Evolutionary conservation across 2,888 invertebrate species (phyloP).

Genomic region (Dione juno): DNA sequence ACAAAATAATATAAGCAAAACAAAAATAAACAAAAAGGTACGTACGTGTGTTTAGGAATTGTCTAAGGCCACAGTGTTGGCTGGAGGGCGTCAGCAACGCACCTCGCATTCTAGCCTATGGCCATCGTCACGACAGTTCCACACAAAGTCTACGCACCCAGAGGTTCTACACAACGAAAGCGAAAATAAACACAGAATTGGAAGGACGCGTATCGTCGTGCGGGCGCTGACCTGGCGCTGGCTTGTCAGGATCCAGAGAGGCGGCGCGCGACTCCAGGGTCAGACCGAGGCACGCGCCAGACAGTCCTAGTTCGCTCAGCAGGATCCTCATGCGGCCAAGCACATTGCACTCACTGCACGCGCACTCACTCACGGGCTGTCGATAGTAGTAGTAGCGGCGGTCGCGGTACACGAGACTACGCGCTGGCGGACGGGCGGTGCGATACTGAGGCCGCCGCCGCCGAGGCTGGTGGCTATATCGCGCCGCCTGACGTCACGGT

Average conservation of each 20-base stretch:
- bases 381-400: conserved; percentile 57
- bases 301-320: conserved; percentile 82
- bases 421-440: conserved; percentile 80
- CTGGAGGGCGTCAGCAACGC: conserved; percentile 82
- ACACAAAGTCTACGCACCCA: conserved; percentile 79
- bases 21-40: conserved; percentile 72
- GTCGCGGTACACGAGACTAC: conserved; percentile 68
- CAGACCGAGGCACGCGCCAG: conserved; percentile 81
- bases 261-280: conserved; percentile 80
- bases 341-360: conserved; percentile 83
- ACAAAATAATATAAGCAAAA: conserved; percentile 52
- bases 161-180: conserved; percentile 83
- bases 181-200: conserved; percentile 83
- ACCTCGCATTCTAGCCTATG: conserved; percentile 83
- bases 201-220: conserved; percentile 72
- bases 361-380: conserved; percentile 78
- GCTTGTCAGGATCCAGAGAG: conserved; percentile 78
- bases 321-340: conserved; percentile 84
- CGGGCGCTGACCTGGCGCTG: conserved; percentile 83
- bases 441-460: conserved; percentile 84
- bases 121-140: conserved; percentile 81
- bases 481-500: conserved; percentile 80
- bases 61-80: conserved; percentile 79
- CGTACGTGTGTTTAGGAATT: conserved; percentile 79
- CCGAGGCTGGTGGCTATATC: conserved; percentile 82